phyloP scores from a whole-genome alignment of 2,113 vertebrate genomes.

The Egretta garzetta region DNA sequence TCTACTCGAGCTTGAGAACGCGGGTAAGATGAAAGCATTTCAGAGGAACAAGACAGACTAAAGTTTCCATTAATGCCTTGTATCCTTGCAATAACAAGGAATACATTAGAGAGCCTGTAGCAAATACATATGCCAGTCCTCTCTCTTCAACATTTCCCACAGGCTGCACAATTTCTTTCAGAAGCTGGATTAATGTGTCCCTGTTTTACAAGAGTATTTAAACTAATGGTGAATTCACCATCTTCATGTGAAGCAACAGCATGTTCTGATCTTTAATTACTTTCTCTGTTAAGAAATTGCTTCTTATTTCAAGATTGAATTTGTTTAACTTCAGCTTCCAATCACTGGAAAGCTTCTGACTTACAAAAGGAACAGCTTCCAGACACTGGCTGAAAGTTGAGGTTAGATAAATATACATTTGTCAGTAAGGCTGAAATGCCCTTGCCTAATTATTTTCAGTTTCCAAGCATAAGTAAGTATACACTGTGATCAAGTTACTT shows the following conservation, averaged over 20 bases:
- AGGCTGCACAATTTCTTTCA: background rate
- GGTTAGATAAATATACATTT: slow-evolving; percentile 49
- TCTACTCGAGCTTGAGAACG: background rate
- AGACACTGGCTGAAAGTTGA: slow-evolving; percentile 18
- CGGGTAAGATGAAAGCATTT: slow-evolving; percentile 41
- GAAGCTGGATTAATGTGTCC: background rate
- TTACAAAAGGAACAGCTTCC: slow-evolving; percentile 19
- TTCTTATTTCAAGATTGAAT: background rate
- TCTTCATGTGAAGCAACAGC: background rate
- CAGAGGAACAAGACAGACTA: background rate
- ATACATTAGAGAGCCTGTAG: slow-evolving; percentile 16
- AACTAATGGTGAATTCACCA: background rate
- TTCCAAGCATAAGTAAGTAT: background rate
- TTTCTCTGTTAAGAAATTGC: background rate
- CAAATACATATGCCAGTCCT: background rate
- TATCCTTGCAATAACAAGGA: slow-evolving; percentile 28
- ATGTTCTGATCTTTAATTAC: background rate
- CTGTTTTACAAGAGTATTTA: background rate
- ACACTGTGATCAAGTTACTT: background rate
- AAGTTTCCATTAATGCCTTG: slow-evolving; percentile 19
- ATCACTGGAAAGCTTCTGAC: background rate
- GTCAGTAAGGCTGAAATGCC: slow-evolving; percentile 23
- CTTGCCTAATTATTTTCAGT: slow-evolving; percentile 30
- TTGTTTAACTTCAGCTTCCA: slow-evolving; percentile 36
- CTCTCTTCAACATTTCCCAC: background rate